Evolutionary conservation across 2,888 invertebrate genomes (phyloP).

Genomic region (Rhopalosiphum nymphaeae): DNA sequence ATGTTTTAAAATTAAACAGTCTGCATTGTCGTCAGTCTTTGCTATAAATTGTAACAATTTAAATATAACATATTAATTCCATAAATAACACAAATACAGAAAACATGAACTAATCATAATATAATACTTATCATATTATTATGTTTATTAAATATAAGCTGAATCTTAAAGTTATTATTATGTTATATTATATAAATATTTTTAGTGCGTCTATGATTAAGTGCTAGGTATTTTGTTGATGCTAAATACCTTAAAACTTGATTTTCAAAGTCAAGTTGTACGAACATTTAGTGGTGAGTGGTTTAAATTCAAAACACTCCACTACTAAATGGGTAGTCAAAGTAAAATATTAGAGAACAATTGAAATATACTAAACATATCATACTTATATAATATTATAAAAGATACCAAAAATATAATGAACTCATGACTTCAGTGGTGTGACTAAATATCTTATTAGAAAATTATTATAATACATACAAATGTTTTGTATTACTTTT

Average conservation of each 20-base stretch:
- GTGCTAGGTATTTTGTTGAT: neutral
- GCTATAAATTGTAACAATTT: neutral
- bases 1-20: too few species aligned
- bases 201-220: neutral
- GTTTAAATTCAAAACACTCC: neutral
- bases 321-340: neutral
- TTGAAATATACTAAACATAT: neutral
- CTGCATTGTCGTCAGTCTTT: neutral
- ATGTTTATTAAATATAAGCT: neutral
- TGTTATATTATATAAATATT: neutral
- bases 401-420: neutral
- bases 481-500: too few species aligned
- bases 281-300: neutral
- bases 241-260: neutral
- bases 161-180: neutral
- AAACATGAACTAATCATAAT: neutral
- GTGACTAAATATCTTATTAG: neutral
- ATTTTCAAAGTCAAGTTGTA: neutral
- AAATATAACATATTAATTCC: neutral
- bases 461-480: neutral
- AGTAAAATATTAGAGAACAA: neutral
- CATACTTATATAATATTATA: neutral
- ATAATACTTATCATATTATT: neutral
- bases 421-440: neutral
- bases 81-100: neutral